Evolutionary conservation across 2,888 invertebrate genomes (phyloP).

Genomic region (Mythimna albipuncta): DNA sequence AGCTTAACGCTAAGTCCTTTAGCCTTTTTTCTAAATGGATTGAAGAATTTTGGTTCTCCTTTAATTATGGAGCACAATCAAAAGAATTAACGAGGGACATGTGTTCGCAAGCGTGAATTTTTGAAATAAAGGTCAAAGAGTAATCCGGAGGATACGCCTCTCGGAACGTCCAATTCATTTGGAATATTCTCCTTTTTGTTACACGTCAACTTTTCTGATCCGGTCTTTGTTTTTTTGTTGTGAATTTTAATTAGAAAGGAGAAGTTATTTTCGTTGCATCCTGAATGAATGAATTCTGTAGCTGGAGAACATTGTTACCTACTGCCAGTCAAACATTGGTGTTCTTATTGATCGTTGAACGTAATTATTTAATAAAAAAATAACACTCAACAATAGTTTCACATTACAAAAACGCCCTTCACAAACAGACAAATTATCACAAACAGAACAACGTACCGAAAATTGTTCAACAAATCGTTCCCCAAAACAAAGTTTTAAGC

Average conservation of each 20-base stretch:
- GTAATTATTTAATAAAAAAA: not conserved
- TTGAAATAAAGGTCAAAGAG: constrained; percentile 61
- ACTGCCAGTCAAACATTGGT: not conserved
- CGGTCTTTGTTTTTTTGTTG: constrained; percentile 29
- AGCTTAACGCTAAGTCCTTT: constrained; percentile 8
- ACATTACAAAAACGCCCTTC: not conserved
- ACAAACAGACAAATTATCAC: constrained; percentile 19
- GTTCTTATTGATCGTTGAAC: not conserved
- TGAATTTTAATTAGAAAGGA: constrained; percentile 24
- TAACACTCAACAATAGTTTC: not conserved
- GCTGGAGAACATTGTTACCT: not conserved
- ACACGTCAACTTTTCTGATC: constrained; percentile 42
- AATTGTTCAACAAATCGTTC: constrained; percentile 34
- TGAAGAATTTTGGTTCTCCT: constrained; percentile 54
- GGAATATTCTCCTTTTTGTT: constrained; percentile 53
- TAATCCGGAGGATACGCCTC: constrained; percentile 56
- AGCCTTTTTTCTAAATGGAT: constrained; percentile 52
- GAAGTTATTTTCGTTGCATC: not conserved
- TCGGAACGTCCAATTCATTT: constrained; percentile 64
- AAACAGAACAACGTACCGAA: constrained; percentile 22
- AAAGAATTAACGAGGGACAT: constrained; percentile 61
- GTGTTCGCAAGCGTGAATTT: constrained; percentile 60
- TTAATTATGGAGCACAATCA: constrained; percentile 56
- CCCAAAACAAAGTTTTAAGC: constrained; percentile 44
- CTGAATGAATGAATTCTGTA: not conserved